These are phyloP conservation scores for Alethe castanea DNA, from an alignment of 2,113 vertebrate genomes.

Conservation along the genomic window DNA sequence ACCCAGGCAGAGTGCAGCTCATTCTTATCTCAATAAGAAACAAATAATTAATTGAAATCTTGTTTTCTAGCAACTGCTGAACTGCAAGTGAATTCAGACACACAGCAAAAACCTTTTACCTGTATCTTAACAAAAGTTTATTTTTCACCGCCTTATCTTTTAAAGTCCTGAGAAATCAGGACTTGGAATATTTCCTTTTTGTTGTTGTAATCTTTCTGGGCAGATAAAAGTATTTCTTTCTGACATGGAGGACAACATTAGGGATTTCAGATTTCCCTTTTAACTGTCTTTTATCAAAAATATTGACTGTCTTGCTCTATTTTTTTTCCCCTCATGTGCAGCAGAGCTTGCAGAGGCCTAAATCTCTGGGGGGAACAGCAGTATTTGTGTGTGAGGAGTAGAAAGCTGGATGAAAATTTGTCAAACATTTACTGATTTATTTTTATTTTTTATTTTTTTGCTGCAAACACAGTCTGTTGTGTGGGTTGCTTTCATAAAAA, in stretches of 20 bases:
- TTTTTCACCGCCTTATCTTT: neutral
- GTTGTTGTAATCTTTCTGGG: neutral
- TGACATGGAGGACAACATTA: neutral
- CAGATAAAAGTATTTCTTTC: conserved; percentile 16
- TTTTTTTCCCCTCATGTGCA: neutral
- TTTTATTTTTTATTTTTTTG: neutral
- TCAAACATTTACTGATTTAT: neutral
- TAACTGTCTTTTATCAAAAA: neutral
- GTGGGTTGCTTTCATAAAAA: neutral
- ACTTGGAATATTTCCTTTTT: neutral
- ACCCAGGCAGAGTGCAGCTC: neutral
- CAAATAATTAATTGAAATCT: neutral
- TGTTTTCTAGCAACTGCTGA: neutral
- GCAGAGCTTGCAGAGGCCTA: neutral
- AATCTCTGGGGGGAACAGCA: neutral
- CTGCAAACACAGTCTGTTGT: neutral
- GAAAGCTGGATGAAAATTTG: neutral
- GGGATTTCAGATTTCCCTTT: conserved; percentile 28
- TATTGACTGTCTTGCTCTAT: neutral
- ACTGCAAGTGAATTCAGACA: neutral
- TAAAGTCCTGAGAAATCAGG: neutral
- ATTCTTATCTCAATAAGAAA: neutral
- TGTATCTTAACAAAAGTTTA: neutral
- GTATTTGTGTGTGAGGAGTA: neutral
- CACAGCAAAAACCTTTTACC: neutral